Base-by-base conservation (phyloP, 2,797 vertebrate species). In the Cryptoblepharus egeriae region DNA sequence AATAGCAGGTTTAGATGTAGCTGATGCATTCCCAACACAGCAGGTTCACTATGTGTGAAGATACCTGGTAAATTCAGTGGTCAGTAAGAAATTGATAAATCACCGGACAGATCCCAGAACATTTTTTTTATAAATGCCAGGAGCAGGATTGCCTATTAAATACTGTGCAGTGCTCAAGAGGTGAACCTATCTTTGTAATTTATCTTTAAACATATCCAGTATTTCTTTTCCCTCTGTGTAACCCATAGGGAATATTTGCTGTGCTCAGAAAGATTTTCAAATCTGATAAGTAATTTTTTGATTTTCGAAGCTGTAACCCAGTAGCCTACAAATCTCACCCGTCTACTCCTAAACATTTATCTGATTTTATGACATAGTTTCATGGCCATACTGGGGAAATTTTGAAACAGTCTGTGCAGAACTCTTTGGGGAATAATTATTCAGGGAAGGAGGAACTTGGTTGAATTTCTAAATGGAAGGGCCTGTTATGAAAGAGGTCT, bases 161-260 rank as follows among this genome's bases (percentile, higher is more conserved):
- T 67, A 69, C 67, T 67, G 18, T 35, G 74, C 61, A 90, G 68
- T 86, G 60, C 55, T 70, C 70, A 79, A 64, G 35, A 87, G 37
- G 24, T 61, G 82, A 84, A 32, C 3, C n/a, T 35, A 37, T 45
- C 2, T 75, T 28, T 35, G 77, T 79, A 75, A 86, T 79, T 82
- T 82, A 82, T 87, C 60, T 69, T 0, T 39, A 55, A 79, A 68
- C 68, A 16, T 22, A 60, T 60, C 42, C 58, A 39, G 63, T 68
- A 73, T 84, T 79, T 84, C 63, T 84, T 83, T 74, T 61, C 57
- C 63, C 82, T 49, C 49, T 84, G 77, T 68, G 70, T 68, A 84
- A 68, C 55, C 71, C 39, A 75, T 26, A 67, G 77, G 63, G 71
- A 84, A 75, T 68, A 67, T 49, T 74, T 78, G 30, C 76, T 84